Evolutionary conservation across 2,888 invertebrate genomes (phyloP), one percentile per base, ranked within the genome.

Genomic region (Apamea anceps): DNA sequence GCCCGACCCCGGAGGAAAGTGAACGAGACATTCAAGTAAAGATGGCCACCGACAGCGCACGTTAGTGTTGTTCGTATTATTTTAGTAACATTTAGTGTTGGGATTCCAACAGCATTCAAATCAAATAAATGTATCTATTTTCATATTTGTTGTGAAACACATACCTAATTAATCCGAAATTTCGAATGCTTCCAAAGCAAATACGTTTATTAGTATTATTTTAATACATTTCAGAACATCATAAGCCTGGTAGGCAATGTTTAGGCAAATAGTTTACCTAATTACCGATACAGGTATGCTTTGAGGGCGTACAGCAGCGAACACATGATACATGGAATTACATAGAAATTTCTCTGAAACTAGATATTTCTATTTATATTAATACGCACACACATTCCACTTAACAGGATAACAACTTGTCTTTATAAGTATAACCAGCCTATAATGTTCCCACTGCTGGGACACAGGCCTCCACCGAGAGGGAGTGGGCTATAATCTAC

Each of bases 221-320:
- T 28, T 25, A 2, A 78, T 32, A 79, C 1, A 32, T 65, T 60
- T 67, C 32, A 28, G 21, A 70, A 67, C 67, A 42, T 45, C 25
- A 57, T 45, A 37, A 66, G 7, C 42, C 5, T 6, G 42, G 10
- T 21, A 63, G 18, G 37, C 54, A 70, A 70, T 66, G 67, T 66
- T 62, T 65, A 51, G 37, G 25, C 57, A 76, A 84, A 89, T 87
- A 87, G 74, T 89, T 87, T 66, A 65, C 15, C n/a, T 77, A 81
- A 84, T 81, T 82, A 81, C 66, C 21, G 42, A 76, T 78, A 72
- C 72, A 67, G 70, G 81, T 84, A 84, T 88, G 87, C 84, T 87
- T 88, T 87, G 80, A 72, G 8, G 13, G 28, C 28, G 28, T 68
- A 28, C 12, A 45, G 45, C 28, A 37, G 28, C 25, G 57, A 6